phyloP scores from a whole-genome alignment of 2,888 invertebrate genomes.

The Andrena dorsata region DNA sequence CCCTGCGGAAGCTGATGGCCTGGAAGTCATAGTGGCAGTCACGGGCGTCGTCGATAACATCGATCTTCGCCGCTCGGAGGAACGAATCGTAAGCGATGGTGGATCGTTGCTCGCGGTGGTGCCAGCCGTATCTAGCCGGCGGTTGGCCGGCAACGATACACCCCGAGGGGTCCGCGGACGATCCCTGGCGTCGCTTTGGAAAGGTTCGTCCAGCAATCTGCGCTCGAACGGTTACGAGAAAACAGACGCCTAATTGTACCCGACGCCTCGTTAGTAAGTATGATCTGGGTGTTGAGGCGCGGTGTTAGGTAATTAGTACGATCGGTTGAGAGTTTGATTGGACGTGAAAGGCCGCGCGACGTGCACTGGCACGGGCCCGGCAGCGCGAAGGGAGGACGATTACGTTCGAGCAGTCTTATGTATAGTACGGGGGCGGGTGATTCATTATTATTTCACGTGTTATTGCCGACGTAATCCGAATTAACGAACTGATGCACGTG shows the following conservation, averaged over 20 bases:
- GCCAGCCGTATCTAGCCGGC: background rate
- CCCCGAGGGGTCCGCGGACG: background rate
- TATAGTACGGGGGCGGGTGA: background rate
- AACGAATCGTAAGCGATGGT: slow-evolving; percentile 51
- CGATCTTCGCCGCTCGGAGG: slow-evolving; percentile 77
- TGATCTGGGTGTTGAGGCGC: slow-evolving; percentile 26
- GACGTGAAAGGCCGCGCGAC: slow-evolving; percentile 35
- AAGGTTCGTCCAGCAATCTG: background rate
- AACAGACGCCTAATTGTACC: slow-evolving; percentile 49
- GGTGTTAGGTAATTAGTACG: slow-evolving; percentile 21
- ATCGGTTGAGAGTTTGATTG: slow-evolving; percentile 59
- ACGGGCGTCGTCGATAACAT: slow-evolving; percentile 81
- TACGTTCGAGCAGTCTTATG: slow-evolving; percentile 25
- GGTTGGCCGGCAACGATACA: background rate
- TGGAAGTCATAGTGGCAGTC: slow-evolving; percentile 90
- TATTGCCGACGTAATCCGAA: background rate
- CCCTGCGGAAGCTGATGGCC: slow-evolving; percentile 91
- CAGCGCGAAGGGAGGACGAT: background rate
- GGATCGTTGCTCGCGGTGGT: slow-evolving; percentile 4
- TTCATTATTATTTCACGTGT: slow-evolving; percentile 1
- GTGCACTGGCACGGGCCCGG: background rate
- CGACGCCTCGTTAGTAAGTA: slow-evolving; percentile 13
- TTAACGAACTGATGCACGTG: background rate
- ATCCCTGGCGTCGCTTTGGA: background rate
- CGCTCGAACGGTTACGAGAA: background rate